Conservation (phyloP, 2,888 invertebrate genomes). For the Tubulanus polymorphus region DNA sequence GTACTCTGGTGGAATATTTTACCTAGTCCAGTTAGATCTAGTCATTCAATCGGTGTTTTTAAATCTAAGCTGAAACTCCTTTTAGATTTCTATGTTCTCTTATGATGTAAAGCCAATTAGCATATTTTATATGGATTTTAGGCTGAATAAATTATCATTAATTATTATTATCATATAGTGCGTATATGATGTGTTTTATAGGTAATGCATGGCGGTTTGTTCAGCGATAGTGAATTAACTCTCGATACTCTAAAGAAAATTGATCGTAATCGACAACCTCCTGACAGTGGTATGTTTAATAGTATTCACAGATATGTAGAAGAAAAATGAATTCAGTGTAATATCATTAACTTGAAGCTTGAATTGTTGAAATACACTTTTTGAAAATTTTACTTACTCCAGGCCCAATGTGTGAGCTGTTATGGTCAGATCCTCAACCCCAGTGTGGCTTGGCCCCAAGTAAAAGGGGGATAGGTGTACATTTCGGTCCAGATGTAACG, state of each 20-base stretch:
- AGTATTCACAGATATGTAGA: not conserved
- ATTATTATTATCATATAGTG: too few relatives aligned
- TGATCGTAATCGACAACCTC: constrained; percentile 92
- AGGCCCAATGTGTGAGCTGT: constrained; percentile 93
- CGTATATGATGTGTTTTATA: too few relatives aligned
- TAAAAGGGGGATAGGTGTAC: constrained; percentile 95
- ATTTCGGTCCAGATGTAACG: constrained; percentile 98
- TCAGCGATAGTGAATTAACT: constrained; percentile 89
- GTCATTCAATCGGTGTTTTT: too few relatives aligned
- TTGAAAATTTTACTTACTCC: constrained; percentile 19
- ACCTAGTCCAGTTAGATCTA: too few relatives aligned
- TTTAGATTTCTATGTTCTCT: too few relatives aligned
- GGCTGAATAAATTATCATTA: too few relatives aligned
- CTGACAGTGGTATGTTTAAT: constrained; percentile 61
- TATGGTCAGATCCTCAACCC: constrained; percentile 98
- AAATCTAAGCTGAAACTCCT: not conserved
- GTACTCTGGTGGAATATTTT: too few relatives aligned
- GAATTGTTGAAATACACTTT: not conserved
- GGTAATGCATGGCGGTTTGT: constrained; percentile 98
- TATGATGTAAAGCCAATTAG: too few relatives aligned
- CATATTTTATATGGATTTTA: too few relatives aligned
- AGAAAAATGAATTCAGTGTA: not conserved
- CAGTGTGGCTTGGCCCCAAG: constrained; percentile 83
- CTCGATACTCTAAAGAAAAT: constrained; percentile 84
- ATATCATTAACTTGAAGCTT: not conserved